These are phyloP conservation scores for Pandemis heparana DNA, from an alignment of 2,888 invertebrate genomes.

Conservation along the genomic window DNA sequence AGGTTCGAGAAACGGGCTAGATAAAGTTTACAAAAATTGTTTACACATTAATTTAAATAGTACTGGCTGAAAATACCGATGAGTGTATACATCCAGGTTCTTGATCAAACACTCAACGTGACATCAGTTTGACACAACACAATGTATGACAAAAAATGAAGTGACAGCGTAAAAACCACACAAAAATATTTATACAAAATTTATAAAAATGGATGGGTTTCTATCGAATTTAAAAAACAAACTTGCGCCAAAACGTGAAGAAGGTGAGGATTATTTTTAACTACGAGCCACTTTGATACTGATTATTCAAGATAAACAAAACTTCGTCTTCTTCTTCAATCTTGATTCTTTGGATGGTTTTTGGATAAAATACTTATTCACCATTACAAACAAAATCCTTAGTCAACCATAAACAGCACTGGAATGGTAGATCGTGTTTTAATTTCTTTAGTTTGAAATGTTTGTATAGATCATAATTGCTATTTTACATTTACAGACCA, in stretches of 20 bases:
- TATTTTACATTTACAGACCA: background rate
- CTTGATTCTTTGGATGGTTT: no score
- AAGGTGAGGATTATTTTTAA: slow-evolving; percentile 49
- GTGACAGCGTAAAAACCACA: background rate
- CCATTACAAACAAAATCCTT: background rate
- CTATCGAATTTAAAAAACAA: slow-evolving; percentile 63
- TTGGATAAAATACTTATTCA: background rate
- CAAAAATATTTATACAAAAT: slow-evolving; percentile 26
- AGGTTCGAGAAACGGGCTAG: background rate
- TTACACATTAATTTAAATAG: background rate
- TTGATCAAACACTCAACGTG: background rate
- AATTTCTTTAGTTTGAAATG: background rate
- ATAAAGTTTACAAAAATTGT: background rate
- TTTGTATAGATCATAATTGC: background rate
- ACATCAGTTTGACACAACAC: background rate
- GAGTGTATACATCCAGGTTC: background rate
- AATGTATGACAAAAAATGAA: background rate
- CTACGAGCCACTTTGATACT: background rate
- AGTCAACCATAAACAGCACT: background rate
- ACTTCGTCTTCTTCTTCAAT: background rate
- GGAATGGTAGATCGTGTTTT: background rate
- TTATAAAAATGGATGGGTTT: slow-evolving; percentile 63
- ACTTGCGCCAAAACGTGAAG: slow-evolving; percentile 49
- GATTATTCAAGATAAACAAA: background rate
- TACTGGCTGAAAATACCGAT: slow-evolving; percentile 33